Conservation (phyloP, 2,797 vertebrate species). For the Schizothorax lantsangensis region DNA sequence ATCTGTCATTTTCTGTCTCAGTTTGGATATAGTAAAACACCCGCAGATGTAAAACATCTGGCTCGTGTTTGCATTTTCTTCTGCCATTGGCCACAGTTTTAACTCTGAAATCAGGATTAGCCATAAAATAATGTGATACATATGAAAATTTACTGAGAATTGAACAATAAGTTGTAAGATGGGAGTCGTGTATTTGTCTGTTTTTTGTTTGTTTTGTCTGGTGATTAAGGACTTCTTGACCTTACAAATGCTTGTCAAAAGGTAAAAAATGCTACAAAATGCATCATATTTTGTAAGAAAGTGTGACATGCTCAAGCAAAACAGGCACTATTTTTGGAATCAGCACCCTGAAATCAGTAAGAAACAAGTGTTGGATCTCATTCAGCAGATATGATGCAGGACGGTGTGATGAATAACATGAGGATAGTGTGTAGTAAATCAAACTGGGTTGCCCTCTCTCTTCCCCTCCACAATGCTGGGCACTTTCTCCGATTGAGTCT, state of each 20-base stretch:
- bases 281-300: neutral
- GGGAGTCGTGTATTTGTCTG: too few species aligned
- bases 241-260: neutral
- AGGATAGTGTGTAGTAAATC: neutral
- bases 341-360: neutral
- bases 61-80: neutral
- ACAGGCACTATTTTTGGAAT: neutral
- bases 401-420: neutral
- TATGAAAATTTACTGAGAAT: neutral
- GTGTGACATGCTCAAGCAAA: neutral
- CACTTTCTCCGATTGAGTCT: conserved; percentile 78
- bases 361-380: neutral
- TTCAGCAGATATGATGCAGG: neutral
- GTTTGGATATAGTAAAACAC: neutral
- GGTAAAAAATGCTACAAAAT: neutral
- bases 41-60: neutral
- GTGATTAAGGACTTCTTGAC: neutral
- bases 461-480: conserved; percentile 82
- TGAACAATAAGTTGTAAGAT: neutral
- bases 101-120: neutral
- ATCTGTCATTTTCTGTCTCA: neutral
- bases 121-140: neutral
- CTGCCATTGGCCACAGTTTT: neutral
- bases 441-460: conserved; percentile 75
- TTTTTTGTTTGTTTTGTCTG: neutral